A percentile compares a stretch with the other conserved stretches of the same genome.
These are phyloP conservation scores for Isichthys henryi DNA, from an alignment of 2,113 vertebrate genomes.

Conservation along the genomic window DNA sequence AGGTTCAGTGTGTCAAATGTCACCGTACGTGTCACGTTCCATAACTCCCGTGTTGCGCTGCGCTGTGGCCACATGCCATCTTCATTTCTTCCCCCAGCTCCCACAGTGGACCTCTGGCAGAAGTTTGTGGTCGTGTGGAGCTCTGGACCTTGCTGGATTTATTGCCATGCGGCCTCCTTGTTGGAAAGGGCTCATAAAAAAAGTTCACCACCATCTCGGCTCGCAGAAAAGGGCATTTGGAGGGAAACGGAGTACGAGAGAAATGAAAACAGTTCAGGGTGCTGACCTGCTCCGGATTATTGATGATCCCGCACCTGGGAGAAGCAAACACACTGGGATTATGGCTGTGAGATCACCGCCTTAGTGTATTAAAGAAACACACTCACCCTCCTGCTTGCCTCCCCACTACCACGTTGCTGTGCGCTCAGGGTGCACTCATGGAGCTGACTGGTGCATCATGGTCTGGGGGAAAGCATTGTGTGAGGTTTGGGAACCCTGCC, in stretches of 20 bases:
- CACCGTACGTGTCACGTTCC: neutral
- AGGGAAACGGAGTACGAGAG: neutral
- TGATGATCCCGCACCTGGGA: neutral
- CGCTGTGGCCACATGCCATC: neutral
- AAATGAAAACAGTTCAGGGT: neutral
- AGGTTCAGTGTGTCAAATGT: neutral
- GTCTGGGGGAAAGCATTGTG: neutral
- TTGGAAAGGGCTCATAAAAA: neutral
- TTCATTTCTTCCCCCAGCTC: neutral
- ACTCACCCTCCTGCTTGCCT: neutral
- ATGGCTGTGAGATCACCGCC: neutral
- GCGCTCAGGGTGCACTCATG: neutral
- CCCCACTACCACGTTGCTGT: neutral
- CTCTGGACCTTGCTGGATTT: neutral
- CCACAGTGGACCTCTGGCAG: neutral
- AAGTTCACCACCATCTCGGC: neutral
- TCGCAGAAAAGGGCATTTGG: neutral
- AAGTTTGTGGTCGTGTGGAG: neutral
- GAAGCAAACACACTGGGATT: neutral
- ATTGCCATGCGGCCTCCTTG: neutral
- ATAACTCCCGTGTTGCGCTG: neutral
- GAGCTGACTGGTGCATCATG: neutral
- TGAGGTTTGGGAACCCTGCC: neutral
- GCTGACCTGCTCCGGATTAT: neutral
- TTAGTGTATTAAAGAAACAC: neutral